Base-by-base conservation (phyloP, 2,888 invertebrate species). In the Dicyrtomina minuta region DNA sequence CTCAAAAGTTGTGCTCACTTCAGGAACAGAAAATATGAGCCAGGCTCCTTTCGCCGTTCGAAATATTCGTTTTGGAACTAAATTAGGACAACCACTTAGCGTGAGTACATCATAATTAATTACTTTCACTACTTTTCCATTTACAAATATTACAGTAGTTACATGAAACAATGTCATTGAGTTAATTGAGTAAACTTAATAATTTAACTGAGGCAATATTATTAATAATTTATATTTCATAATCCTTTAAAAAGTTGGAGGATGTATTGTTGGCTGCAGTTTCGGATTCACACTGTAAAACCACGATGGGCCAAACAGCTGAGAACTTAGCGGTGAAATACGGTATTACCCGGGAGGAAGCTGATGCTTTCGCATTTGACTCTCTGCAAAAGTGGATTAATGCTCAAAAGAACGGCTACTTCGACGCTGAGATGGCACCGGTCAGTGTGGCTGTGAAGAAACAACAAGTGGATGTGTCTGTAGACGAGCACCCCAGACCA, bases 21-120 rank as follows among this genome's bases (percentile, higher is more conserved):
- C 96, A 55, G 97, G 98, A 0, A 88, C 90, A 2, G 98, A 99
- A 80, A 96, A 91, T 82, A 98, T 99, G 98, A 93, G 93, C 1
- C 91, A 93, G 81, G 85, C 90, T 0, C 98, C 98, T 0, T 95
- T 90, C 82, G 87, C 90, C 0, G 90, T 92, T 4, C n/a, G 67
- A 10, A 89, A 90, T 78, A 84, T 92, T 3, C 86, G 98, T 24
- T 98, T 94, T 83, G 98, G 98, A 1, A 90, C 93, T 10, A 86
- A 87, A 0, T 84, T 98, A 1, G 97, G 97, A 0, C 62, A 62
- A 33, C 26, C 22, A 27, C 24, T 27, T 3, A 62, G 27, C 1
- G 62, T 62, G 27, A 24, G n/a, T 10, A 59, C 2, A 17, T 41
- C 12, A 55, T 55, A 22, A 55, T 41, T 12, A 8, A 41, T 41